Base-by-base conservation (phyloP, 2,888 invertebrate species). In the Chouioia cunea region DNA sequence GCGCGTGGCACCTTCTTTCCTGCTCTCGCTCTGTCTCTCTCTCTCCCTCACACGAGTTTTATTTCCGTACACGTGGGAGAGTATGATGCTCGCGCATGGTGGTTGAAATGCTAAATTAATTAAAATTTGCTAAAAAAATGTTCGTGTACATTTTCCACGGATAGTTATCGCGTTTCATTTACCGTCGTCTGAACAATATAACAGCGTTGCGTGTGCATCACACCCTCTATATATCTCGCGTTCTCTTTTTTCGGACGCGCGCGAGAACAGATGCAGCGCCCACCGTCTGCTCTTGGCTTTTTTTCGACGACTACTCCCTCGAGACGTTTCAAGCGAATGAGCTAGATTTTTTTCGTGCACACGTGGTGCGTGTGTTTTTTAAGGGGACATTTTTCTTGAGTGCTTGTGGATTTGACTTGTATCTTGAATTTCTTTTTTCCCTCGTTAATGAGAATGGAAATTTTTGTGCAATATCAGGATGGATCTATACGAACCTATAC, bases 1-100 rank as follows among this genome's bases (percentile, higher is more conserved):
- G 79, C 80, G 80, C 79, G 79, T 76, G 48, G 71, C 53, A 74
- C 65, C 65, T 62, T 62, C 62, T 71, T 70, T 68, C 70, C 68
- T 60, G 60, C 59, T 27, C 56, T 65, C 56, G 14, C 27, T 22
- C 27, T 3, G 6, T 12, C 6, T 44, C 44, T 46, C 46, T 46
- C 22, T 2, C 48, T 50, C 46, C 22, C 62, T 50, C 56, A 23
- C 48, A 47, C 27, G 54, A 44, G 12, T 47, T 65, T 71, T 57
- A 62, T 71, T 63, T 65, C 54, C 73, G 59, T 69, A 62, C 68
- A 74, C 59, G 72, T 68, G 69, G 66, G 65, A 58, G 22, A 59
- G 47, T 16, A 36, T 43, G 23, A 76, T 18, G 58, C 16, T 27
- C 50, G 54, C 15, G 43, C 43, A n/a, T n/a, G n/a, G n/a, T n/a